These are phyloP conservation scores for Tympanoctomys barrerae DNA, from an alignment of 2,797 vertebrate species.

Conservation along the genomic window DNA sequence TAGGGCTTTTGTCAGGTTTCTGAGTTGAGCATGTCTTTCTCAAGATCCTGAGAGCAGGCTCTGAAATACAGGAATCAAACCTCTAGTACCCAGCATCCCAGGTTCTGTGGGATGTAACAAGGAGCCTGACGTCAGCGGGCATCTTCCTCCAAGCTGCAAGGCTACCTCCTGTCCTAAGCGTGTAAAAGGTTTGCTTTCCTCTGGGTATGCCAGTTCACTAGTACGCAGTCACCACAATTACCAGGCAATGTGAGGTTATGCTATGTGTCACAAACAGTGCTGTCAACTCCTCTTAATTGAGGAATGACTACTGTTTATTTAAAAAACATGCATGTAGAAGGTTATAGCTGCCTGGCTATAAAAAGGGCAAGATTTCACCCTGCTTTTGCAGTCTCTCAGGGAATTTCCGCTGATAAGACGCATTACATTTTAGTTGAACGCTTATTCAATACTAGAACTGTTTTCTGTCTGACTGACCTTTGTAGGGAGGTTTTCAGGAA, in stretches of 20 bases:
- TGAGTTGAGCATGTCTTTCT: background rate
- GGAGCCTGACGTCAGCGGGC: background rate
- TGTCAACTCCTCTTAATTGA: background rate
- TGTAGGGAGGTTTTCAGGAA: slow-evolving; percentile 27
- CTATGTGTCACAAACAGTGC: background rate
- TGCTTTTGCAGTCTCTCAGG: background rate
- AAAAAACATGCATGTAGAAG: background rate
- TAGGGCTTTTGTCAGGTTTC: background rate
- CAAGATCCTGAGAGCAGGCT: background rate
- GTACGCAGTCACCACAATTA: background rate
- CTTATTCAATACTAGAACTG: slow-evolving; percentile 36
- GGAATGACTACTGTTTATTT: background rate
- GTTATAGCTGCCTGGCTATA: background rate
- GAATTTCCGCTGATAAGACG: background rate
- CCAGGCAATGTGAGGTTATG: background rate
- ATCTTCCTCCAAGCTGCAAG: slow-evolving; percentile 17
- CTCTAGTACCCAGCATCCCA: background rate
- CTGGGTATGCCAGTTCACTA: background rate
- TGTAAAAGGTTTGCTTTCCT: slow-evolving; percentile 13
- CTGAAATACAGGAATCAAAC: background rate
- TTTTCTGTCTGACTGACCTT: slow-evolving; percentile 33
- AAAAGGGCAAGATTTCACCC: background rate
- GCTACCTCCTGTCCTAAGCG: background rate
- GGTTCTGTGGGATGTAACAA: background rate
- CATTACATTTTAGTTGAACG: slow-evolving; percentile 14